Evolutionary conservation across 2,797 vertebrate genomes (phyloP).

Genomic region (Paramormyrops hopkinsi): DNA sequence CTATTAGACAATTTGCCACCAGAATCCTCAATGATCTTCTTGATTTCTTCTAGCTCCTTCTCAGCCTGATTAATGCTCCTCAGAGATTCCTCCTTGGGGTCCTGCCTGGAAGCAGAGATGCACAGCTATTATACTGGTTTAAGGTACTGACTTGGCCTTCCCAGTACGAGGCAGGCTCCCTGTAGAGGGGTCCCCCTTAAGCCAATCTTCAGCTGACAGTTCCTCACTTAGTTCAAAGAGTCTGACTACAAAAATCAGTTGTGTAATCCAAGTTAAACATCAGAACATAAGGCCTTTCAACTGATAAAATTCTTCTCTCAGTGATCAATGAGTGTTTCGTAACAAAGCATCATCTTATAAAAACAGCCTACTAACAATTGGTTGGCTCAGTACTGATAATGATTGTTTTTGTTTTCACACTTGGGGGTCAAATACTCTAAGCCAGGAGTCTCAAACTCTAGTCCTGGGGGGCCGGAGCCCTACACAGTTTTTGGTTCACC

Average conservation of each 20-base stretch:
- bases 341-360: neutral
- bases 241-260: neutral
- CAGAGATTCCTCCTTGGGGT: conserved; percentile 74
- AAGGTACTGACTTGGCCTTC: neutral
- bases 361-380: neutral
- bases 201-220: neutral
- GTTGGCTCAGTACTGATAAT: neutral
- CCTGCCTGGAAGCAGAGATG: conserved; percentile 62
- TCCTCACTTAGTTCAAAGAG: neutral
- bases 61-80: conserved; percentile 59
- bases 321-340: neutral
- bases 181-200: neutral
- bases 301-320: neutral
- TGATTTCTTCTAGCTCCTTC: conserved; percentile 86
- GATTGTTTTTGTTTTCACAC: neutral
- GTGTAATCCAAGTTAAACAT: neutral
- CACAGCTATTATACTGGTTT: neutral
- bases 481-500: too few species aligned
- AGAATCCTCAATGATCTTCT: conserved; percentile 80
- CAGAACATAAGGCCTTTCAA: neutral
- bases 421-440: neutral
- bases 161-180: neutral
- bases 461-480: too few species aligned
- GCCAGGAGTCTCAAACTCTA: neutral
- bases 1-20: conserved; percentile 84